Conservation (phyloP, 2,113 vertebrate genomes). For the Semnornis frantzii region DNA sequence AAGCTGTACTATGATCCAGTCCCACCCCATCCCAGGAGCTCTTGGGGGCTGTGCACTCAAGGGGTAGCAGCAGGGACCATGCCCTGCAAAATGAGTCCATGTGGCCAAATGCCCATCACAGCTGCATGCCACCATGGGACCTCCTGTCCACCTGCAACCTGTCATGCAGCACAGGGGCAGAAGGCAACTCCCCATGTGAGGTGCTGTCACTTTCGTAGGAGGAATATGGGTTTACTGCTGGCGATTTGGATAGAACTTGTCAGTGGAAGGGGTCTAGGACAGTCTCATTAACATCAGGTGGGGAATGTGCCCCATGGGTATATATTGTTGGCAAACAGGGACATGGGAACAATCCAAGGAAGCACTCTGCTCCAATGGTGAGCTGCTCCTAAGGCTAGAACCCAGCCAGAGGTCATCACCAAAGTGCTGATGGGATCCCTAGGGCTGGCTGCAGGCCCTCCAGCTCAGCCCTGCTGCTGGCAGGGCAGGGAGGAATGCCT, state of each 20-base stretch:
- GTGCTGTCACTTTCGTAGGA: background rate
- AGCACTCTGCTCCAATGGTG: fast-evolving
- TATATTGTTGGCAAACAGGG: background rate
- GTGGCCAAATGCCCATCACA: fast-evolving
- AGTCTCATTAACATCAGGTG: background rate
- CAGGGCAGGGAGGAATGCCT: background rate
- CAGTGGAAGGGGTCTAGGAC: background rate
- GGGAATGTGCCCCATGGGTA: fast-evolving
- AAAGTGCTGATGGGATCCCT: background rate
- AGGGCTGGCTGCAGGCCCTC: background rate
- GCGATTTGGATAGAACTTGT: background rate
- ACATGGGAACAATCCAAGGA: background rate
- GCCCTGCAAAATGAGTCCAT: background rate
- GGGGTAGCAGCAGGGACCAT: background rate
- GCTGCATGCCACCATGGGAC: fast-evolving
- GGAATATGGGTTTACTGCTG: background rate
- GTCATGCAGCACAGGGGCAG: background rate
- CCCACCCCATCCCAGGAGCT: too few relatives aligned
- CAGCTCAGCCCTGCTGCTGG: fast-evolving
- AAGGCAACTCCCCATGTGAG: background rate
- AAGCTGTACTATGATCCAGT: background rate
- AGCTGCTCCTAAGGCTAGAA: background rate
- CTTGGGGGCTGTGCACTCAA: background rate
- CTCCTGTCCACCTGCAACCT: background rate
- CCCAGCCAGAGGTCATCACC: too few relatives aligned